Evolutionary conservation across 1,140 invertebrate species (phyloP).

Genomic region (Rhyacophila brunnea): DNA sequence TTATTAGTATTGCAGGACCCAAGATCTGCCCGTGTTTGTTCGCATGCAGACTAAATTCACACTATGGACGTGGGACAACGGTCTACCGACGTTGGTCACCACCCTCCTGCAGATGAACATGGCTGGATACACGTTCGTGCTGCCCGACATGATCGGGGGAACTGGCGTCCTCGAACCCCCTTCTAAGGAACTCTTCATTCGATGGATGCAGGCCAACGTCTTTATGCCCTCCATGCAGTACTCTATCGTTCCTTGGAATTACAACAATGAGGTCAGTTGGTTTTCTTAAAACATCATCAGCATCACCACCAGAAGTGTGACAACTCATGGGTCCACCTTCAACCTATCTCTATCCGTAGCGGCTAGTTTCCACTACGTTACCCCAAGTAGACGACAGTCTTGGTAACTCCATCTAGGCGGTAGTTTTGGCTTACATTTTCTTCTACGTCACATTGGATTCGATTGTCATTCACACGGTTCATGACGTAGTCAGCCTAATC

Average conservation of each 20-base stretch:
- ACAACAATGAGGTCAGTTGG: conserved; percentile 67
- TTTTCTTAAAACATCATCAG: too few species aligned
- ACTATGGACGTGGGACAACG: conserved; percentile 77
- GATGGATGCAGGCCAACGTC: conserved; percentile 85
- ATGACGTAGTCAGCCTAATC: too few species aligned
- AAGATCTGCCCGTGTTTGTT: conserved; percentile 78
- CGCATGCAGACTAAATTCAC: conserved; percentile 88
- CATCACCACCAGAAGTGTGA: conserved; percentile 5
- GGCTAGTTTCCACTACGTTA: background rate
- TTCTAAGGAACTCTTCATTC: conserved; percentile 79
- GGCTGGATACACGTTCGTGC: conserved; percentile 79
- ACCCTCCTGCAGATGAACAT: conserved; percentile 78
- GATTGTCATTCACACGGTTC: too few species aligned
- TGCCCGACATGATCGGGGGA: conserved; percentile 92
- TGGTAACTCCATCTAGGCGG: too few species aligned
- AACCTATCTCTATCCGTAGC: background rate
- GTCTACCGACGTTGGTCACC: conserved; percentile 75
- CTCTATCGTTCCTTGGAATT: conserved; percentile 86
- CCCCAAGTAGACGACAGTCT: too few species aligned
- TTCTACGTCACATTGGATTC: too few species aligned
- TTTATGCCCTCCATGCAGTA: conserved; percentile 89
- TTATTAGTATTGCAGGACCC: conserved; percentile 58
- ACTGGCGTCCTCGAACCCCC: conserved; percentile 67
- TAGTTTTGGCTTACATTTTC: too few species aligned
- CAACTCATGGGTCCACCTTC: background rate